Percentiles rank a stretch among this genome's conserved stretches.
Evolutionary conservation across 1,140 invertebrate species (phyloP).

Genomic region (Panagrolaimus sp.): DNA sequence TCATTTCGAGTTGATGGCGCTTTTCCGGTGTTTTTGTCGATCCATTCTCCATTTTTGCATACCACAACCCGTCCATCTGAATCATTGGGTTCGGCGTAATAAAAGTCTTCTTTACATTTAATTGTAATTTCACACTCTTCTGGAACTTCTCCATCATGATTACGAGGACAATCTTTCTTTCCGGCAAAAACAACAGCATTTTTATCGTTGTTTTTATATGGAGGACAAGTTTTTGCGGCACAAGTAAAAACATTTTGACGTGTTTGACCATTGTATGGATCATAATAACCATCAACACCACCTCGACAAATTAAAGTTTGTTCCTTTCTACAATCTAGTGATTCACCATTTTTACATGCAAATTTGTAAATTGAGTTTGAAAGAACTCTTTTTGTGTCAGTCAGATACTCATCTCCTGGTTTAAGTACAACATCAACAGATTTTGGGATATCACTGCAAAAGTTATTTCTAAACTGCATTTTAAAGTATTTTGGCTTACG

Average conservation of each 20-base stretch:
- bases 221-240: background rate
- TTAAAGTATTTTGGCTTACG: background rate
- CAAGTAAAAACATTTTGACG: background rate
- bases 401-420: conserved; percentile 5
- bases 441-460: no score
- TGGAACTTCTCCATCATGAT: background rate
- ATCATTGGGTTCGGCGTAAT: background rate
- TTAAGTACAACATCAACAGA: background rate
- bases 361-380: background rate
- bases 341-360: background rate
- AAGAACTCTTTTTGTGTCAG: background rate
- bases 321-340: background rate
- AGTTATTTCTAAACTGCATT: no score
- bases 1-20: background rate
- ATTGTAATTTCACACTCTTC: conserved; percentile 6
- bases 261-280: no score
- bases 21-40: background rate
- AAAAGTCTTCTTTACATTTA: background rate
- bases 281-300: background rate
- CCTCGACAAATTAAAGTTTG: background rate
- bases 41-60: background rate
- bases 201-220: background rate
- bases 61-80: background rate
- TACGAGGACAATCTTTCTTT: conserved; percentile 6
- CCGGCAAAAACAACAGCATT: background rate